Evolutionary conservation across 2,797 vertebrate genomes (phyloP).

Genomic region (Diplodus sargus): DNA sequence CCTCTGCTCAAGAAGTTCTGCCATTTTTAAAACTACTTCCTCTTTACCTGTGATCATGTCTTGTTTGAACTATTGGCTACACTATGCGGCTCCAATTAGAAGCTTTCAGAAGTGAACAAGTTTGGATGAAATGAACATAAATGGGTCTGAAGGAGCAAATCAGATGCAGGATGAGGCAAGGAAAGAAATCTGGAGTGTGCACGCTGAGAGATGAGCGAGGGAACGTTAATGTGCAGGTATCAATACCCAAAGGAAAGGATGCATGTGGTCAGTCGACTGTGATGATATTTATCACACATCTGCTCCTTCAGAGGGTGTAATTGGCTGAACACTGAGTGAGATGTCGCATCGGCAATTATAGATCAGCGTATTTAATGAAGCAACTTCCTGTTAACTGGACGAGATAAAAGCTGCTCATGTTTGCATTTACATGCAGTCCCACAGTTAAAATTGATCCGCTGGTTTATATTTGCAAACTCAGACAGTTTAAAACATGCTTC

Average conservation of each 20-base stretch:
- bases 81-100: too few relatives aligned
- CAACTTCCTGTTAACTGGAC: constrained; percentile 14
- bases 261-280: neutral
- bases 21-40: too few relatives aligned
- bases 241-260: neutral
- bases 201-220: too few relatives aligned
- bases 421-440: neutral
- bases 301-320: constrained; percentile 20
- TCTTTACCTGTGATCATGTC: too few relatives aligned
- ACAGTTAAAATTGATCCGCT: constrained; percentile 11
- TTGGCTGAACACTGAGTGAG: constrained; percentile 11
- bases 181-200: too few relatives aligned
- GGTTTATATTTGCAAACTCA: constrained; percentile 2
- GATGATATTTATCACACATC: constrained; percentile 19
- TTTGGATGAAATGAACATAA: too few relatives aligned
- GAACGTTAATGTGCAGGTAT: neutral
- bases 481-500: constrained; percentile 17
- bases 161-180: too few relatives aligned
- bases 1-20: too few relatives aligned
- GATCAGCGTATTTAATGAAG: constrained; percentile 9
- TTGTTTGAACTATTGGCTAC: too few relatives aligned
- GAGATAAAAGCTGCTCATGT: constrained; percentile 12
- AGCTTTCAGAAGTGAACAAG: too few relatives aligned
- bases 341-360: constrained; percentile 6
- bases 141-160: too few relatives aligned